phyloP scores from a whole-genome alignment of 2,888 invertebrate genomes.

The Oxyscelio sp. region DNA sequence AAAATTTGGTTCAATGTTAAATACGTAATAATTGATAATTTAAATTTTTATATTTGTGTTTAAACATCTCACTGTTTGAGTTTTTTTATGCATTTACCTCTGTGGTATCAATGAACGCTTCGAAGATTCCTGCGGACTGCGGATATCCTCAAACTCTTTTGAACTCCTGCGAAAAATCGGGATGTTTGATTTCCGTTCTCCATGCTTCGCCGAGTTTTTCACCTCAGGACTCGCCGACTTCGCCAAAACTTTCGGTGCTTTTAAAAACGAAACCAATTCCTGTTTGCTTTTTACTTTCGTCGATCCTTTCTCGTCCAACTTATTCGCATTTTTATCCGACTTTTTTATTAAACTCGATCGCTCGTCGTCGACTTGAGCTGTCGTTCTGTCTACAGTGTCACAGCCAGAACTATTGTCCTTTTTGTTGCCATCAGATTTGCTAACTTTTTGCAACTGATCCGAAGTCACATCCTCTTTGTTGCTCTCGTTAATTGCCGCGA shows the following conservation, averaged over 20 bases:
- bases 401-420: constrained; percentile 62
- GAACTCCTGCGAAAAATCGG: constrained; percentile 85
- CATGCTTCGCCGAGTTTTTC: constrained; percentile 80
- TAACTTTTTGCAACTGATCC: constrained; percentile 47
- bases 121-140: constrained; percentile 85
- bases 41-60: no score
- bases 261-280: constrained; percentile 81
- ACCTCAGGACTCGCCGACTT: constrained; percentile 76
- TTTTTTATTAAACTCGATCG: constrained; percentile 74
- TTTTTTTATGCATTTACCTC: no score
- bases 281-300: constrained; percentile 72
- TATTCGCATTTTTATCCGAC: constrained; percentile 67
- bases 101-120: constrained; percentile 87
- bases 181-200: constrained; percentile 85
- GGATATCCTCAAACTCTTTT: constrained; percentile 87
- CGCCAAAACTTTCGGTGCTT: constrained; percentile 82
- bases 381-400: constrained; percentile 47
- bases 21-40: no score
- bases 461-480: constrained; percentile 45
- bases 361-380: constrained; percentile 66
- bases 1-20: no score
- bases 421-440: constrained; percentile 52
- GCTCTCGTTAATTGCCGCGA: constrained; percentile 63
- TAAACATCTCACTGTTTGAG: no score
- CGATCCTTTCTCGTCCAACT: constrained; percentile 32